Percentiles rank a stretch among this genome's conserved stretches.
These are phyloP conservation scores for Poeciliopsis retropinna DNA, from an alignment of 2,113 vertebrate species.

Conservation along the genomic window DNA sequence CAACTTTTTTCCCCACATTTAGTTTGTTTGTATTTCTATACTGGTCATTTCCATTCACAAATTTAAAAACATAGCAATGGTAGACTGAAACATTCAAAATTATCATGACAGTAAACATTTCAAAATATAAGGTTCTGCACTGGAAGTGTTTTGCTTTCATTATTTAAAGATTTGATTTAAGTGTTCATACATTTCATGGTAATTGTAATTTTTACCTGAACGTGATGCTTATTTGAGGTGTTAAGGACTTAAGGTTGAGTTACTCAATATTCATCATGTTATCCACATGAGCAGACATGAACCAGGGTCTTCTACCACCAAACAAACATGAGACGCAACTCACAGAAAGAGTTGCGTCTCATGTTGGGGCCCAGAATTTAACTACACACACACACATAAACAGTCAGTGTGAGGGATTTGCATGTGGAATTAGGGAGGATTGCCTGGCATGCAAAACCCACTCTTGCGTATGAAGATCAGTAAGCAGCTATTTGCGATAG, in stretches of 20 bases:
- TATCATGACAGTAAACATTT: neutral
- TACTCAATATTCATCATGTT: slow-evolving; percentile 26
- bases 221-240: slow-evolving; percentile 14
- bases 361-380: no score
- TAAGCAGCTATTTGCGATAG: neutral
- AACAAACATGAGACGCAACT: no score
- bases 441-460: no score
- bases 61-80: no score
- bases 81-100: no score
- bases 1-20: neutral
- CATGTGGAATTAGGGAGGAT: no score
- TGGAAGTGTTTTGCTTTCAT: neutral
- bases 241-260: slow-evolving; percentile 18
- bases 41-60: no score
- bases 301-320: neutral
- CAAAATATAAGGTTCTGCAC: no score
- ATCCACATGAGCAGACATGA: slow-evolving; percentile 28
- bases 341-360: no score
- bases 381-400: no score
- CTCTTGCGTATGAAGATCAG: no score
- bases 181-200: neutral
- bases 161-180: neutral
- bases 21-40: neutral
- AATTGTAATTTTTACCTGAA: slow-evolving; percentile 12
- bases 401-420: no score